These are phyloP conservation scores for Megastigmus dorsalis DNA, from an alignment of 2,888 invertebrate species.

Conservation along the genomic window DNA sequence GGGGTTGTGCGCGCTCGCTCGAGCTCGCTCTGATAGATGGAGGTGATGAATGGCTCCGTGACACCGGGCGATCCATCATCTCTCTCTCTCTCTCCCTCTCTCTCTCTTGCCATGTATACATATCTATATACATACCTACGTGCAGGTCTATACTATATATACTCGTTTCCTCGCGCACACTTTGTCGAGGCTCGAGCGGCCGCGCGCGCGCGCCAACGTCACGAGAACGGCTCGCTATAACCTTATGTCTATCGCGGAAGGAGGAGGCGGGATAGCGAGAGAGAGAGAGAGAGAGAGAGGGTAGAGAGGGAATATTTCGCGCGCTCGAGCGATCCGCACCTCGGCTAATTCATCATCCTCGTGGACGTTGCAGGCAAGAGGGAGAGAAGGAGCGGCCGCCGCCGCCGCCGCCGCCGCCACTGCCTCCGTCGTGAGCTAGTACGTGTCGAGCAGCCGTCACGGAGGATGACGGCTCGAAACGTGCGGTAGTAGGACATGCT, in stretches of 20 bases:
- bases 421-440: neutral
- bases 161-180: conserved; percentile 56
- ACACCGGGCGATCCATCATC: conserved; percentile 73
- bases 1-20: conserved; percentile 65
- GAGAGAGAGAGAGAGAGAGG: no score
- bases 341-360: conserved; percentile 72
- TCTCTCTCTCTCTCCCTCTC: conserved; percentile 11
- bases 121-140: conserved; percentile 58
- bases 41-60: conserved; percentile 74
- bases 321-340: conserved; percentile 70
- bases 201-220: no score
- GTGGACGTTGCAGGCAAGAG: no score
- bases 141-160: conserved; percentile 57
- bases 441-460: conserved; percentile 18
- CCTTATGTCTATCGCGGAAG: no score
- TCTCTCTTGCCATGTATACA: conserved; percentile 14
- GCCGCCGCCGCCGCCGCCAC: neutral
- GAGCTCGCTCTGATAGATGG: conserved; percentile 71
- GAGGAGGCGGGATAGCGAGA: no score
- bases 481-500: neutral
- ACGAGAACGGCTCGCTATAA: no score
- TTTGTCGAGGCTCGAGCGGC: no score
- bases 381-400: no score
- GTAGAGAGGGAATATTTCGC: conserved; percentile 67
- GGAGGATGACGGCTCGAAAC: neutral